Evolutionary conservation across 2,113 vertebrate species (phyloP), one percentile per base, ranked within the genome.

Genomic region (Eretmochelys imbricata): DNA sequence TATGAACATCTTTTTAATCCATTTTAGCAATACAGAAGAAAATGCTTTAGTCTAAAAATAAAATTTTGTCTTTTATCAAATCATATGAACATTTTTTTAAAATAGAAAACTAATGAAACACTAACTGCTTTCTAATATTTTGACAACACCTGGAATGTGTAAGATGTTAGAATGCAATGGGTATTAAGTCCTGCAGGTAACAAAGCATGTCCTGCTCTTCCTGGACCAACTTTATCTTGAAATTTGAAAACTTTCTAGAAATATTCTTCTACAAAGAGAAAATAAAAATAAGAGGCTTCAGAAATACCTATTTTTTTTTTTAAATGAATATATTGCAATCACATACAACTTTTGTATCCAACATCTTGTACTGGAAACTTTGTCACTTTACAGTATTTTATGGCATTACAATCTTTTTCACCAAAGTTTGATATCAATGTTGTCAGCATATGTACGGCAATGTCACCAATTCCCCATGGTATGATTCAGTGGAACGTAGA

Each of bases 11-110:
- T 54, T 91, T 75, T 93, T 95, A 95, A 88, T 54, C 81, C 83
- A 91, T 76, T 72, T 12, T 49, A 92, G 57, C 50, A 84, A 65
- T 20, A 87, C 11, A 95, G 57, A 84, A 93, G n/a, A 93, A 96
- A 95, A 75, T 0, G 2, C 29, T 35, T 91, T 87, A 46, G 48
- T 91, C 90, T 80, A 89, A 97, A 96, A 91, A 88, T 75, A 92
- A 57, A 57, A 19, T 88, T 89, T 89, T 84, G 12, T 13, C 1
- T 9, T 51, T 80, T 95, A 92, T 90, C 3, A 95, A 84, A 27
- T 85, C 12, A 85, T 24, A 35, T 65, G 13, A 90, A 95, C 48
- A 90, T 25, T 50, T 88, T 88, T 90, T 95, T 92, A 78, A 94
- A 57, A 89, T 80, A 46, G 31, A 88, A 92, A 95, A 55, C 4